Conservation (phyloP, 2,113 vertebrate genomes). For the Dunckerocampus dactyliophorus region DNA sequence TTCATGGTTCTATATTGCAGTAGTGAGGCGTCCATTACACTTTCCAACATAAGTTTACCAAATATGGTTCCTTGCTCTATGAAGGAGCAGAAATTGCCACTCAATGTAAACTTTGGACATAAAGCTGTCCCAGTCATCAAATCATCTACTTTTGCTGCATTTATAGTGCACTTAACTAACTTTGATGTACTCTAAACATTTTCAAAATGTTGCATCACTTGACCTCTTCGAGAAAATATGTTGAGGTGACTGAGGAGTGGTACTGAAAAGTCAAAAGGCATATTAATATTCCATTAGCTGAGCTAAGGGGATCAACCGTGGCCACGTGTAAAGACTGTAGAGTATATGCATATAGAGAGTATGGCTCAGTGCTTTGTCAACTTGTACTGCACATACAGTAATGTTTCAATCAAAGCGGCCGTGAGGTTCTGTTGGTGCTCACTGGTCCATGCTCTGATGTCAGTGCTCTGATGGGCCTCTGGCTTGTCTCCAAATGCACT, state of each 20-base stretch:
- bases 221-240: not conserved
- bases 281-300: not conserved
- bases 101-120: not conserved
- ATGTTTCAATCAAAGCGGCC: constrained; percentile 43
- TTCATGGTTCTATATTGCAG: too few species aligned
- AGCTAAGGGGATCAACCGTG: constrained; percentile 24
- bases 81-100: not conserved
- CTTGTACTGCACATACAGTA: constrained; percentile 41
- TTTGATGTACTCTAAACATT: not conserved
- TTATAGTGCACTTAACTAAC: not conserved
- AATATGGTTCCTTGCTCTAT: not conserved
- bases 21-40: too few species aligned
- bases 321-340: constrained; percentile 4
- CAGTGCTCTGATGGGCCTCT: constrained; percentile 42
- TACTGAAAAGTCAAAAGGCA: not conserved
- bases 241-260: not conserved
- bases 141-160: not conserved
- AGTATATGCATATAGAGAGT: constrained; percentile 31
- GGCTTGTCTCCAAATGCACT: constrained; percentile 43
- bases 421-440: constrained; percentile 40
- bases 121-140: not conserved
- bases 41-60: not conserved
- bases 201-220: not conserved
- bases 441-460: constrained; percentile 58
- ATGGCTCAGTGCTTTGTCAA: constrained; percentile 50